phyloP scores from a whole-genome alignment of 1,140 invertebrate species.

The Apocrypta bakeri region DNA sequence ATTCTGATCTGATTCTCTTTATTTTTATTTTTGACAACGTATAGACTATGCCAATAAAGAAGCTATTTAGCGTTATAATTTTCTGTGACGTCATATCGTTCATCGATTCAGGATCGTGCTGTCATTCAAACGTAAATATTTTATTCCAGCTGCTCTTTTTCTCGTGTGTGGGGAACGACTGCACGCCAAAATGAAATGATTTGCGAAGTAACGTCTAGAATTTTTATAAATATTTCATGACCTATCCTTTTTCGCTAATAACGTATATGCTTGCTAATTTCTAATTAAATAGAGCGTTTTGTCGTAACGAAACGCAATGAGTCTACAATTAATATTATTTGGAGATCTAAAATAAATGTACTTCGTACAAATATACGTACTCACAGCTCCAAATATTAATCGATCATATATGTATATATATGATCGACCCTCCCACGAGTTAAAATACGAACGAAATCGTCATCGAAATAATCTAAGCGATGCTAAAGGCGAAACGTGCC shows the following conservation, averaged over 20 bases:
- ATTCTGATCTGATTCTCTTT: background rate
- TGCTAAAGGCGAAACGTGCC: no score
- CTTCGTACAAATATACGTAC: no score
- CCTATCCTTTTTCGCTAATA: no score
- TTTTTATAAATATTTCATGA: no score
- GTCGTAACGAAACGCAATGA: no score
- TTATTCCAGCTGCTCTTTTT: background rate
- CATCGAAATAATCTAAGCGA: no score
- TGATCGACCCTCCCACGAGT: background rate
- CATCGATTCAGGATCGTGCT: background rate
- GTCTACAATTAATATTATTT: background rate
- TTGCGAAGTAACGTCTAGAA: background rate
- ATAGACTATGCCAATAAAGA: background rate
- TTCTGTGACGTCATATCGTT: constrained; percentile 18
- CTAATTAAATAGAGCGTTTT: no score
- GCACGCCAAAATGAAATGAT: background rate
- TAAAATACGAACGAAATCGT: background rate
- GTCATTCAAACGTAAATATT: background rate
- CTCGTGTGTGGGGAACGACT: no score
- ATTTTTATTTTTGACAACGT: background rate
- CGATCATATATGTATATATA: no score
- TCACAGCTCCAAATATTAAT: background rate
- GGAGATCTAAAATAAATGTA: no score
- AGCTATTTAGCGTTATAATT: constrained; percentile 1
- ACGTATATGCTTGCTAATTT: no score